phyloP scores from a whole-genome alignment of 2,113 vertebrate species.

The Delphinapterus leucas region DNA sequence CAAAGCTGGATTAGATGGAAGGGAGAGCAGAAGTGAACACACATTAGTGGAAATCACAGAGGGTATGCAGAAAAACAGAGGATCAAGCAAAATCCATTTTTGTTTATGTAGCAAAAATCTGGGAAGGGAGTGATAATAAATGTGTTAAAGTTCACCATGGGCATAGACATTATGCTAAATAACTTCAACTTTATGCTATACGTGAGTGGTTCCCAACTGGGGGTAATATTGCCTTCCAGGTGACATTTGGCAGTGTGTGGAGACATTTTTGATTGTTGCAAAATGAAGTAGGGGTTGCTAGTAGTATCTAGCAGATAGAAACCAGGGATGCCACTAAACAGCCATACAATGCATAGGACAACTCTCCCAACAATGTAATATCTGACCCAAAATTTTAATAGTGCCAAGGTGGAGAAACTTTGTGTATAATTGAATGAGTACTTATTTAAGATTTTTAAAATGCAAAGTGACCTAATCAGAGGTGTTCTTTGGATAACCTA shows the following conservation, averaged over 20 bases:
- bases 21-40: background rate
- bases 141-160: background rate
- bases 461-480: background rate
- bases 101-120: background rate
- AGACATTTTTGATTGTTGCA: background rate
- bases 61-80: background rate
- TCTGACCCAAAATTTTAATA: background rate
- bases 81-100: background rate
- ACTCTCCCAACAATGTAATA: background rate
- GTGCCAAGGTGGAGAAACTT: background rate
- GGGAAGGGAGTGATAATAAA: background rate
- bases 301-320: background rate
- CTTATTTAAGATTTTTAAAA: background rate
- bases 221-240: background rate
- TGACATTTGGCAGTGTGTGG: background rate
- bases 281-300: background rate
- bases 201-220: fast-evolving
- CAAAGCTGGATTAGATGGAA: background rate
- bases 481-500: background rate
- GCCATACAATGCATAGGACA: background rate
- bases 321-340: background rate
- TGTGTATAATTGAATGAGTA: background rate
- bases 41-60: background rate
- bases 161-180: background rate
- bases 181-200: background rate